Base-by-base conservation (phyloP, 2,797 vertebrate species). In the Chrysocyon brachyurus region DNA sequence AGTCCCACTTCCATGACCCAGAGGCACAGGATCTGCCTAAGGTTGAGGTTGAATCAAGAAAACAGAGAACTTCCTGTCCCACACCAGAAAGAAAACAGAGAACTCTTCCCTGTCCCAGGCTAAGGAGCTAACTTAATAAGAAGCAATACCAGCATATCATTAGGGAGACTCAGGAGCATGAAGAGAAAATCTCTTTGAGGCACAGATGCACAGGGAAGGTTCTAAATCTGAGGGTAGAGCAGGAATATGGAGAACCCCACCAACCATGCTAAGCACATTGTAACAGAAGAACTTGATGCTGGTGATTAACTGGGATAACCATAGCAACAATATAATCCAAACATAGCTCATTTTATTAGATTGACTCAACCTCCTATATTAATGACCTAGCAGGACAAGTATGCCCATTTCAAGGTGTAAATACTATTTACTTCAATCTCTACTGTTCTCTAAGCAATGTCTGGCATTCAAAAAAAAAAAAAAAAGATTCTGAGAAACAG, bases 281-380 rank as follows among this genome's bases (percentile, higher is more conserved):
- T 90, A 90, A 87, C 24, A 78, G 21, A 90, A 24, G 21, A 66
- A 90, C 89, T 12, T 87, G 56, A 95, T 54, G 26, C 9, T 49
- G 19, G 49, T 54, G 52, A 28, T 73, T 26, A 94, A 90, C 12
- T 87, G 49, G 33, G n/a, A 24, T 66, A 96, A 87, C 9, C 15
- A 87, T 5, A 78, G 28, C 52, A 90, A 94, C 19, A 68, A 84
- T 14, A 73, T 96, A 96, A 92, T 6, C 6, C 28, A 96, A 92
- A 83, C 6, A 46, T 77, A 78, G 11, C 49, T 73, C 61, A 46
- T 91, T 10, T 79, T 79, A 92, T 56, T 61, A 61, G 33, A 92
- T 33, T 90, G 59, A 86, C 5, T 77, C 59, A 92, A 33, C 2
- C 24, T 92, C 36, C 9, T 17, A 79, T 15, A 73, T 78, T 61